A percentile compares a stretch with the other conserved stretches of the same genome.
phyloP scores from a whole-genome alignment of 2,888 invertebrate species.

The Drosophila longiperda region DNA sequence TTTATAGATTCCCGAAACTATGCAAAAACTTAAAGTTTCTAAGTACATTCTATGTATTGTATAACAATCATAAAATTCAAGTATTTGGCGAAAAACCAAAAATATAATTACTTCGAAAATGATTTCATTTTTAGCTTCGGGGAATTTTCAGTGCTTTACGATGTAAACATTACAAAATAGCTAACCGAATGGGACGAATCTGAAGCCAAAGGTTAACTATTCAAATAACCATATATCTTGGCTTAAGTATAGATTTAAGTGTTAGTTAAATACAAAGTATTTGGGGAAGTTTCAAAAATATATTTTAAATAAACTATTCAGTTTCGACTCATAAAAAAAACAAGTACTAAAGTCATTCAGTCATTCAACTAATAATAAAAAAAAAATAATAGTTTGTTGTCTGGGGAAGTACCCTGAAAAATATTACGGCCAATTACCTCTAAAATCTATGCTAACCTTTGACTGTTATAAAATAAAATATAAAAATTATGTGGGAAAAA shows the following conservation, averaged over 20 bases:
- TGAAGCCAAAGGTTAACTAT: background rate
- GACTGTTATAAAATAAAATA: background rate
- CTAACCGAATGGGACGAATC: background rate
- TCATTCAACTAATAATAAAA: background rate
- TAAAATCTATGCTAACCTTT: background rate
- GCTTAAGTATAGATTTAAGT: background rate
- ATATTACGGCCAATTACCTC: background rate
- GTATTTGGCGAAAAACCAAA: background rate
- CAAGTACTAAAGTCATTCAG: too few species aligned
- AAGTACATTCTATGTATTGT: background rate
- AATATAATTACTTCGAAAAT: background rate
- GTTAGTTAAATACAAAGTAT: background rate
- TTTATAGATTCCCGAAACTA: background rate
- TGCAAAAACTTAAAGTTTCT: background rate
- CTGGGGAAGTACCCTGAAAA: background rate
- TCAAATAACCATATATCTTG: background rate
- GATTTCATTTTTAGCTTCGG: background rate
- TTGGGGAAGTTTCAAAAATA: too few species aligned
- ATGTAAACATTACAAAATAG: background rate
- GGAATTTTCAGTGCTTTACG: background rate
- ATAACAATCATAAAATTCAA: background rate
- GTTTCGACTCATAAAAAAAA: too few species aligned
- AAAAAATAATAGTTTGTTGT: background rate
- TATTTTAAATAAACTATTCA: too few species aligned
- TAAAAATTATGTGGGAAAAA: background rate